phyloP scores from a whole-genome alignment of 2,797 vertebrate species.

The Sebastes glaucus region DNA sequence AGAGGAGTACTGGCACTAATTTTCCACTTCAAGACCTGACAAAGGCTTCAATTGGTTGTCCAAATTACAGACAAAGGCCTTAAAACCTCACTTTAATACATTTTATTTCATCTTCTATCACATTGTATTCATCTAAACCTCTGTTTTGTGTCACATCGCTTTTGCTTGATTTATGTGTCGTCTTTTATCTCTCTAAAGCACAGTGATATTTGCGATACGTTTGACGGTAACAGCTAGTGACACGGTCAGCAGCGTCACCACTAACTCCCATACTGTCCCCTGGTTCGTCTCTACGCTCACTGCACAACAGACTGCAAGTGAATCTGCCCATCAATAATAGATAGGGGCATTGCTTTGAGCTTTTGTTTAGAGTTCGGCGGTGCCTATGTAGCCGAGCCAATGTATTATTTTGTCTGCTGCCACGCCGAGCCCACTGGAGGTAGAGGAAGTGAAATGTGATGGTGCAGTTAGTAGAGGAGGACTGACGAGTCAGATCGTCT shows the following conservation, averaged over 20 bases:
- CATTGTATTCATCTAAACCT: background rate
- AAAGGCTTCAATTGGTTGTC: background rate
- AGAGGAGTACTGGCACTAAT: no score
- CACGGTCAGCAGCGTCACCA: conserved; percentile 17
- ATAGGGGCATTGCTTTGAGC: conserved; percentile 57
- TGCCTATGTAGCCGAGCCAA: conserved; percentile 45
- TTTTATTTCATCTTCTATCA: background rate
- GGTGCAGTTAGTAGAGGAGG: conserved; percentile 34
- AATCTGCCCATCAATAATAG: conserved; percentile 68
- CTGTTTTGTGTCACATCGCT: background rate
- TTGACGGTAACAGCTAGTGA: conserved; percentile 18
- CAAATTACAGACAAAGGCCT: background rate
- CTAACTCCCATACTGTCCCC: conserved; percentile 23
- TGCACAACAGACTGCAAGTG: conserved; percentile 47
- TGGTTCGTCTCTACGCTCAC: conserved; percentile 41
- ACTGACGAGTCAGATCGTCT: conserved; percentile 32
- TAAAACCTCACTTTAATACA: background rate
- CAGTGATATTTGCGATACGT: background rate
- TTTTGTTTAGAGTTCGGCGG: conserved; percentile 58
- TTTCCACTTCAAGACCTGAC: background rate
- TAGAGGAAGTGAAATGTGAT: conserved; percentile 43
- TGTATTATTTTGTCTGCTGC: conserved; percentile 58
- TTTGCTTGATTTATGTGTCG: background rate
- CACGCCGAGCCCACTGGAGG: conserved; percentile 30
- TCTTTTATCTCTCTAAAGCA: background rate